Conservation (phyloP, 2,113 vertebrate species). For the Typhlomys cinereus region DNA sequence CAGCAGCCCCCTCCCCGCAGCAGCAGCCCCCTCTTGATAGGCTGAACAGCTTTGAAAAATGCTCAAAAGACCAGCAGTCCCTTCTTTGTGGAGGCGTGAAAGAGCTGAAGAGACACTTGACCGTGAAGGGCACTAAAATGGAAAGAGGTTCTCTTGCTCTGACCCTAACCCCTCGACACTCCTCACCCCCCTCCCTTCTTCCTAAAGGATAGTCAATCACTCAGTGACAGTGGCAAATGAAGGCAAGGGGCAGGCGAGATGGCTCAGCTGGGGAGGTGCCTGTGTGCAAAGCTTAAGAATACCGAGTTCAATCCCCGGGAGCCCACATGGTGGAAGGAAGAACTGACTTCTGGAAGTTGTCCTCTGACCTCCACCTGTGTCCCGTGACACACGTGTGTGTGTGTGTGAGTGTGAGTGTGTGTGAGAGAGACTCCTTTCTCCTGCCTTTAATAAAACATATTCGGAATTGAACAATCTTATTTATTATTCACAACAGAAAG, state of each 20-base stretch:
- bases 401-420: too few relatives aligned
- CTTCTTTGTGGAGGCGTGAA: neutral
- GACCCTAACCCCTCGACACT: neutral
- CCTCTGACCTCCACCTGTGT: too few relatives aligned
- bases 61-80: too few relatives aligned
- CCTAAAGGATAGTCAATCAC: too few relatives aligned
- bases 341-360: too few relatives aligned
- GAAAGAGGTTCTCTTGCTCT: neutral
- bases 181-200: too few relatives aligned
- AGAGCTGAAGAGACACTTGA: neutral
- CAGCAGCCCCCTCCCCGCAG: neutral
- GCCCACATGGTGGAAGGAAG: neutral
- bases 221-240: too few relatives aligned
- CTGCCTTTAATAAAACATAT: too few relatives aligned
- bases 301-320: neutral
- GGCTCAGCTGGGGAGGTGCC: neutral
- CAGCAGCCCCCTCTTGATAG: neutral
- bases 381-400: too few relatives aligned
- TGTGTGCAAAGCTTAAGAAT: neutral
- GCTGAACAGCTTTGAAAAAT: neutral
- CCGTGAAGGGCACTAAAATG: neutral
- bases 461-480: too few relatives aligned
- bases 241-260: neutral
- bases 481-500: too few relatives aligned
- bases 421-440: neutral